These are phyloP conservation scores for Megamerina dolium DNA, from an alignment of 2,888 invertebrate genomes.

Conservation along the genomic window DNA sequence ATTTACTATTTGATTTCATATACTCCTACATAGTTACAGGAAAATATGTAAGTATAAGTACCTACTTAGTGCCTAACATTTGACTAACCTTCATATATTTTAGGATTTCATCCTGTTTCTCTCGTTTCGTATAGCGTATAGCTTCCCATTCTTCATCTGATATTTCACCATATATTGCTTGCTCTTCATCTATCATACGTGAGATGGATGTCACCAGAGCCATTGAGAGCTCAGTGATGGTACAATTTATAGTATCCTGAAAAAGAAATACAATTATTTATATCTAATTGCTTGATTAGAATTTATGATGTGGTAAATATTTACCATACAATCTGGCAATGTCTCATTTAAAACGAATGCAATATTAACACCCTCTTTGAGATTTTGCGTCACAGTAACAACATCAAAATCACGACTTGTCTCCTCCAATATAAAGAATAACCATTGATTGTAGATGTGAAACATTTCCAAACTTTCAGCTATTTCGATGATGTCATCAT, in stretches of 20 bases:
- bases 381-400: slow-evolving; percentile 53
- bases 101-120: slow-evolving; percentile 60
- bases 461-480: slow-evolving; percentile 63
- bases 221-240: slow-evolving; percentile 60
- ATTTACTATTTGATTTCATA: slow-evolving; percentile 41
- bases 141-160: slow-evolving; percentile 84
- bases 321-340: slow-evolving; percentile 54
- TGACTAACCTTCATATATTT: slow-evolving; percentile 59
- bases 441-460: slow-evolving; percentile 70
- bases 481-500: slow-evolving; percentile 60
- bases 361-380: slow-evolving; percentile 74
- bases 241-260: slow-evolving; percentile 64
- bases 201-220: slow-evolving; percentile 66
- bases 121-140: slow-evolving; percentile 63
- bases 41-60: background rate
- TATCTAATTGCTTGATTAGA: background rate
- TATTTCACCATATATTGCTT: slow-evolving; percentile 65
- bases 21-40: slow-evolving; percentile 29
- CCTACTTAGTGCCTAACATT: background rate
- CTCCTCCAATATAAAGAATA: slow-evolving; percentile 68
- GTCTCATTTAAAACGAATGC: slow-evolving; percentile 72
- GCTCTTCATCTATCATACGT: slow-evolving; percentile 62
- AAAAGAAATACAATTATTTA: slow-evolving; percentile 17
- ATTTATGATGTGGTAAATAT: background rate
- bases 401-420: slow-evolving; percentile 47